A percentile compares a stretch with the other conserved stretches of the same genome.
phyloP scores from a whole-genome alignment of 2,113 vertebrate genomes.

The Coryphaenoides rupestris region DNA sequence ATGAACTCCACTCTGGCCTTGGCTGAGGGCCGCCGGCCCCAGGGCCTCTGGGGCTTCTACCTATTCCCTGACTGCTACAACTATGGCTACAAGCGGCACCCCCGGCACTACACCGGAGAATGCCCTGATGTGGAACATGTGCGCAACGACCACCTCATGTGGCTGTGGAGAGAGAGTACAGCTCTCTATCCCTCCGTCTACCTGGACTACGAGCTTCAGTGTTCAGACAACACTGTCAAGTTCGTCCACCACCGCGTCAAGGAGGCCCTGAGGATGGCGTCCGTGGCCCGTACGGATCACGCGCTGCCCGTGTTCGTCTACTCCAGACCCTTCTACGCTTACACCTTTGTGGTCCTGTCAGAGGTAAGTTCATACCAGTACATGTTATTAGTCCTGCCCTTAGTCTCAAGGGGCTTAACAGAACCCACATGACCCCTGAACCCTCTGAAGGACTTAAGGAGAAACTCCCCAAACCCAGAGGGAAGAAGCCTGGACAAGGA shows the following conservation, averaged over 20 bases:
- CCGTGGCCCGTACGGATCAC: conserved; percentile 76
- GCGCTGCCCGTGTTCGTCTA: conserved; percentile 86
- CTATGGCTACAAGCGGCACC: conserved; percentile 83
- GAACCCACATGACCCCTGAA: too few species aligned
- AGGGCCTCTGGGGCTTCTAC: conserved; percentile 87
- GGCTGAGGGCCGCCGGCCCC: conserved; percentile 77
- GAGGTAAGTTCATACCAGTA: conserved; percentile 71
- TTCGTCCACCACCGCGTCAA: conserved; percentile 87
- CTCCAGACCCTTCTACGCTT: conserved; percentile 87
- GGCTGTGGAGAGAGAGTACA: conserved; percentile 86
- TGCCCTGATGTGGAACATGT: conserved; percentile 83
- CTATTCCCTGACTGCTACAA: conserved; percentile 93
- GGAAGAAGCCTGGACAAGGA: too few species aligned
- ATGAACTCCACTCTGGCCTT: conserved; percentile 83
- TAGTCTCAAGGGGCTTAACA: too few species aligned
- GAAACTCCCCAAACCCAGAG: neutral
- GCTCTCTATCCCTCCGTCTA: conserved; percentile 88
- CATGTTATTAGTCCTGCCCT: neutral
- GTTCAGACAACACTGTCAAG: conserved; percentile 81
- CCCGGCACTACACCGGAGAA: conserved; percentile 78
- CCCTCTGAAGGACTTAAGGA: too few species aligned
- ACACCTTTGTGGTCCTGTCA: conserved; percentile 81
- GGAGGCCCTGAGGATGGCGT: conserved; percentile 85
- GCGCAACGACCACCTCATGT: conserved; percentile 82
- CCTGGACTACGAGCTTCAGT: conserved; percentile 81